Percentiles rank a stretch among this genome's conserved stretches.
Evolutionary conservation across 2,113 vertebrate genomes (phyloP).

Genomic region (Poeciliopsis retropinna): DNA sequence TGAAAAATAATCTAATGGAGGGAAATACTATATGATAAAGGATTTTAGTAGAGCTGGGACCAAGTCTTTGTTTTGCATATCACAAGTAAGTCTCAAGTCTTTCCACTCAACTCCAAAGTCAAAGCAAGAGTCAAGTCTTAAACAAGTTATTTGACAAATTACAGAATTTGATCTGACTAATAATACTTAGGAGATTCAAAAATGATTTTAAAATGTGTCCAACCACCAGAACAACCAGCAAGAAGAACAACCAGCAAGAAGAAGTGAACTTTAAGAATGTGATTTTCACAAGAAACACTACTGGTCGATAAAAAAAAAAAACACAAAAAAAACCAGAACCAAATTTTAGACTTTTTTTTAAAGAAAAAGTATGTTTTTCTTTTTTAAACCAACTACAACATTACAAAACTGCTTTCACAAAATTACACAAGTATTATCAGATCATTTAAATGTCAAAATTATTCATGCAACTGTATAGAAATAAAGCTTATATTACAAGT

Average conservation of each 20-base stretch:
- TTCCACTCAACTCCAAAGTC: not conserved
- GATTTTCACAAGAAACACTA: not conserved
- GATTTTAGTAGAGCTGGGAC: not conserved
- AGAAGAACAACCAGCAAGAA: not conserved
- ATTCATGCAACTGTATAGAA: too few relatives aligned
- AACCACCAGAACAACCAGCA: not conserved
- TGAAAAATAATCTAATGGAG: slow-evolving; percentile 1
- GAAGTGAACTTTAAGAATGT: not conserved
- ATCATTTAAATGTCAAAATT: too few relatives aligned
- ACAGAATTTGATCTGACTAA: too few relatives aligned
- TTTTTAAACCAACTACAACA: not conserved
- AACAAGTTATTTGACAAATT: too few relatives aligned
- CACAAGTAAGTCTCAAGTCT: not conserved
- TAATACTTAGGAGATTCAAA: too few relatives aligned
- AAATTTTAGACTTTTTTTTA: too few relatives aligned
- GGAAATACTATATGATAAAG: not conserved
- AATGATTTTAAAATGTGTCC: too few relatives aligned
- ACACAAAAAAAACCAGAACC: not conserved
- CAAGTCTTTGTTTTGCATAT: not conserved
- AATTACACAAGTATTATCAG: too few relatives aligned
- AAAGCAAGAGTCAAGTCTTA: not conserved
- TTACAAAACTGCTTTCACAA: too few relatives aligned
- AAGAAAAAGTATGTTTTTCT: not conserved
- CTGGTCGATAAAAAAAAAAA: too few relatives aligned
- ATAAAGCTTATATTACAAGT: too few relatives aligned